phyloP scores from a whole-genome alignment of 2,888 invertebrate species.

The Crossocerus cetratus region DNA sequence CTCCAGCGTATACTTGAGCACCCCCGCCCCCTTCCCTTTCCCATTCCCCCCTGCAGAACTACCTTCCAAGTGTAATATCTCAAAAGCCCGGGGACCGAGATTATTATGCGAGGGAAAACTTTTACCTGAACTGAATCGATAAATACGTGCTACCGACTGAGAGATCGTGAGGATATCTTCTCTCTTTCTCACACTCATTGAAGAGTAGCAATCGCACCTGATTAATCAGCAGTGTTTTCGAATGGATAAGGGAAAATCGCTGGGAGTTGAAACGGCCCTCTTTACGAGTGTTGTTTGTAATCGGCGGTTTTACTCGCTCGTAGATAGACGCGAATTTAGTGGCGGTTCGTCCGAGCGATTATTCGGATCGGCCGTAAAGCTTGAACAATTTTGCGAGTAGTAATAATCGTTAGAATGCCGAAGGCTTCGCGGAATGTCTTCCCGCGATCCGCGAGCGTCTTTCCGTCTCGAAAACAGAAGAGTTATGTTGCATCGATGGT shows the following conservation, averaged over 20 bases:
- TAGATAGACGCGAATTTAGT: constrained; percentile 41
- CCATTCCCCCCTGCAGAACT: not conserved
- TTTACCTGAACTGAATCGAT: not conserved
- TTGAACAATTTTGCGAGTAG: not conserved
- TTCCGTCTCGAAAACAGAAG: too few relatives aligned
- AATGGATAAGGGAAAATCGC: constrained; percentile 28
- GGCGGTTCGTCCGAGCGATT: constrained; percentile 14
- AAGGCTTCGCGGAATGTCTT: too few relatives aligned
- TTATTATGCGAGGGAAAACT: not conserved
- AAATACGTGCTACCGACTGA: not conserved
- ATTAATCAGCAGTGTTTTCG: constrained; percentile 29
- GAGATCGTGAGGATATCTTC: too few relatives aligned
- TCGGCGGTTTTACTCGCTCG: constrained; percentile 25
- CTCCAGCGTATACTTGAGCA: too few relatives aligned
- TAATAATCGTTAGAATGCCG: not conserved
- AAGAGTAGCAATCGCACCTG: not conserved
- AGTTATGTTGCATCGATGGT: too few relatives aligned
- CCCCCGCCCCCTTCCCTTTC: too few relatives aligned
- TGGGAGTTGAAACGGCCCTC: constrained; percentile 20
- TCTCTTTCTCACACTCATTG: too few relatives aligned
- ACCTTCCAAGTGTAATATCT: not conserved
- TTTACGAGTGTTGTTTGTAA: constrained; percentile 36
- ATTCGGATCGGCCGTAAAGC: constrained; percentile 20
- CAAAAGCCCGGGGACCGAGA: not conserved
- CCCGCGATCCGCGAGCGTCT: too few relatives aligned